Base-by-base conservation (phyloP, 2,797 vertebrate species). In the Petrocephalus sullivani region DNA sequence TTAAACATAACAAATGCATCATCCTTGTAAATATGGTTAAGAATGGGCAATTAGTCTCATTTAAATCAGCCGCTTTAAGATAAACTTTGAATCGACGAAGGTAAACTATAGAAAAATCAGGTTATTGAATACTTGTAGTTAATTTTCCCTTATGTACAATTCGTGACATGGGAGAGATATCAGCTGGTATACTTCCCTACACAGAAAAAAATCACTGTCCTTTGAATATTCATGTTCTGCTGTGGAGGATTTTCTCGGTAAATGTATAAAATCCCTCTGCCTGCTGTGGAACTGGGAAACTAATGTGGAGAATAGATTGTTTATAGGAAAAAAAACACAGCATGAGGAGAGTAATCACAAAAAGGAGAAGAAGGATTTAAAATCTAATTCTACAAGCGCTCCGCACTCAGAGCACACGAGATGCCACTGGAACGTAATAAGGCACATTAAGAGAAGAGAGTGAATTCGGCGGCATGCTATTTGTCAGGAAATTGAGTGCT, bases 401-500 rank as follows among this genome's bases (percentile, higher is more conserved):
- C 23, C 82, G 12, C 51, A 56, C 51, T 84, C 82, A 19, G 82
- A 56, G 10, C 9, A 28, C 53, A 14, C n/a, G 21, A 84, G 10
- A 56, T 84, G 82, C 49, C 53, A 84, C 23, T 33, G 53, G 12
- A 53, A 14, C 4, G 19, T 56, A 84, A 84, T 51, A 53, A 33
- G 82, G 56, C 82, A 56, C 82, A 84, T 84, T 54, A 56, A 56
- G 82, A 28, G 51, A 54, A 84, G 82, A 54, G 54, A 84, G 12
- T 54, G 49, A 1, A 84, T 54, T 84, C 82, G 28, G 82, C 23
- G 14, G 82, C 82, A 84, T 23, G 21, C 21, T 54, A 54, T 2
- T 28, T 84, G 82, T 28, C 53, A 53, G 82, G 82, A 56, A 84
- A 84, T 56, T 84, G 46, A 84, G 51, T 84, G 49, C 41, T 84